phyloP scores from a whole-genome alignment of 1,140 invertebrate genomes.

The Drosophila triauraria region DNA sequence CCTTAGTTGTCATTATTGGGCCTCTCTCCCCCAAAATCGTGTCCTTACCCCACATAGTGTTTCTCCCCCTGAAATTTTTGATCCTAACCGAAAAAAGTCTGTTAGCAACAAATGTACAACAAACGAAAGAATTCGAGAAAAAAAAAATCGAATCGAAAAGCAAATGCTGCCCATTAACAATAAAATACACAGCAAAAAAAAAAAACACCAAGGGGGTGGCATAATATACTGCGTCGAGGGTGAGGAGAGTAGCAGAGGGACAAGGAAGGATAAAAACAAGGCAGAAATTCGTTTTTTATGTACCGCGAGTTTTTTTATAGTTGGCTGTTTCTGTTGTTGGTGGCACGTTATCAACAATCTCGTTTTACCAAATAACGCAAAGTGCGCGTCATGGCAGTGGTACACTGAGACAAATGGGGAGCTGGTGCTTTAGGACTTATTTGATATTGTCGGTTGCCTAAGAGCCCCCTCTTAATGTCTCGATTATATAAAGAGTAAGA shows the following conservation, averaged over 20 bases:
- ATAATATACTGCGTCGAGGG: conserved; percentile 16
- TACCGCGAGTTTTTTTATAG: conserved; percentile 58
- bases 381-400: conserved; percentile 64
- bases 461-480: no score
- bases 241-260: not conserved
- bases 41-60: conserved; percentile 12
- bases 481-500: not conserved
- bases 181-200: conserved; percentile 62
- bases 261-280: conserved; percentile 37
- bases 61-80: conserved; percentile 14
- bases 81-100: conserved; percentile 37
- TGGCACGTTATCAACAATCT: conserved; percentile 81
- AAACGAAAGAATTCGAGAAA: conserved; percentile 20
- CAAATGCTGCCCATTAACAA: conserved; percentile 75
- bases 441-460: not conserved
- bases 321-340: conserved; percentile 53
- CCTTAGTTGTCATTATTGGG: conserved; percentile 1
- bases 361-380: conserved; percentile 82
- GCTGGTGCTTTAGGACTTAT: not conserved
- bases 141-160: conserved; percentile 58
- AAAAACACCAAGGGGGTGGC: conserved; percentile 32
- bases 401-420: conserved; percentile 5
- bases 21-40: not conserved
- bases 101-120: conserved; percentile 71
- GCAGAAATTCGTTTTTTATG: conserved; percentile 65